Evolutionary conservation across 1,140 invertebrate species (phyloP).

Genomic region (Pseudomyrmex gracilis): DNA sequence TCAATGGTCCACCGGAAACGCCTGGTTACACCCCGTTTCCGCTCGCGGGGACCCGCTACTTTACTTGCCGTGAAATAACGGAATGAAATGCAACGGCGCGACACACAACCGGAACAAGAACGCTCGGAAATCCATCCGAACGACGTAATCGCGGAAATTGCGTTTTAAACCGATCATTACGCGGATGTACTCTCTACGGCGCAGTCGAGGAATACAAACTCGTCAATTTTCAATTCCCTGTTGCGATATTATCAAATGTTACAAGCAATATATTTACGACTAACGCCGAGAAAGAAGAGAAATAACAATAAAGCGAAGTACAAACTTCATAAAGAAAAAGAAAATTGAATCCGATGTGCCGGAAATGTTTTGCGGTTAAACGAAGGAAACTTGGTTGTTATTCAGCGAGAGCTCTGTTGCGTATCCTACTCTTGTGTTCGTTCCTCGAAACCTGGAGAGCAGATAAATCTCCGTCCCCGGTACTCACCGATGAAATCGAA

Average conservation of each 20-base stretch:
- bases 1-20: constrained; percentile 82
- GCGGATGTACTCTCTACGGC: not conserved
- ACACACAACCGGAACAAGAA: constrained; percentile 39
- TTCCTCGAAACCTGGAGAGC: not conserved
- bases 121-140: constrained; percentile 8
- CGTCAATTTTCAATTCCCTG: too few relatives aligned
- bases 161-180: constrained; percentile 27
- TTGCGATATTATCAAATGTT: too few relatives aligned
- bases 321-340: too few relatives aligned
- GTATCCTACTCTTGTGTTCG: too few relatives aligned
- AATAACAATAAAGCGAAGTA: too few relatives aligned
- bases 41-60: constrained; percentile 55
- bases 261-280: too few relatives aligned
- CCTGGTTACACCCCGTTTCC: constrained; percentile 81
- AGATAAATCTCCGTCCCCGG: not conserved
- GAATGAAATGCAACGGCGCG: constrained; percentile 38
- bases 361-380: too few relatives aligned
- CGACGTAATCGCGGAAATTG: constrained; percentile 34
- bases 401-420: too few relatives aligned
- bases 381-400: too few relatives aligned
- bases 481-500: constrained; percentile 95
- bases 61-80: constrained; percentile 47
- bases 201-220: too few relatives aligned
- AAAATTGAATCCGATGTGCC: too few relatives aligned
- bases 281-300: too few relatives aligned